Evolutionary conservation across 2,797 vertebrate species (phyloP).

Genomic region (Schizothorax lantsangensis): DNA sequence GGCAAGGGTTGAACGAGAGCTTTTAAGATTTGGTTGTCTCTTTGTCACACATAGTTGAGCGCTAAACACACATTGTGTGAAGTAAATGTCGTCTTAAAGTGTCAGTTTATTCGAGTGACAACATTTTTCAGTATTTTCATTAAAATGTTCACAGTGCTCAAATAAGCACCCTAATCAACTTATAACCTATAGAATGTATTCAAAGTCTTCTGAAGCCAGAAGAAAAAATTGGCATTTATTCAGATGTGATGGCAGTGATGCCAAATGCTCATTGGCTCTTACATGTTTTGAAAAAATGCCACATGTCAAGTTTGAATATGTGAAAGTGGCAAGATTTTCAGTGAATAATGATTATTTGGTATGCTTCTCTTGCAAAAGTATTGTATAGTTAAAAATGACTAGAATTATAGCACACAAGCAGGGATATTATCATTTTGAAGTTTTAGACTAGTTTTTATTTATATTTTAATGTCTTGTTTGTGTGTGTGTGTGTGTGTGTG

Average conservation of each 20-base stretch:
- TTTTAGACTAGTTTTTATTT: neutral
- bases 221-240: neutral
- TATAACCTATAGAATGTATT: neutral
- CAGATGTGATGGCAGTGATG: neutral
- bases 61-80: neutral
- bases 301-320: neutral
- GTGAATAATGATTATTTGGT: neutral
- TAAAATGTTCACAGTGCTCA: neutral
- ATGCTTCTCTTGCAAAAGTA: neutral
- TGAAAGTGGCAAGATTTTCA: neutral
- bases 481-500: too few relatives aligned
- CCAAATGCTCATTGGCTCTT: neutral
- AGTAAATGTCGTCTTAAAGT: neutral
- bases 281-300: neutral
- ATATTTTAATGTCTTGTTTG: neutral
- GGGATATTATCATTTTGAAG: neutral
- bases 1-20: constrained; percentile 14
- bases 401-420: neutral
- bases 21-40: constrained; percentile 5
- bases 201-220: neutral
- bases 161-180: neutral
- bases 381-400: neutral
- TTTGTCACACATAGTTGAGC: neutral
- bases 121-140: neutral
- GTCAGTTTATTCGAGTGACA: neutral